Percentiles rank a stretch among this genome's conserved stretches.
phyloP scores from a whole-genome alignment of 2,888 invertebrate species.

The Polyommatus icarus region DNA sequence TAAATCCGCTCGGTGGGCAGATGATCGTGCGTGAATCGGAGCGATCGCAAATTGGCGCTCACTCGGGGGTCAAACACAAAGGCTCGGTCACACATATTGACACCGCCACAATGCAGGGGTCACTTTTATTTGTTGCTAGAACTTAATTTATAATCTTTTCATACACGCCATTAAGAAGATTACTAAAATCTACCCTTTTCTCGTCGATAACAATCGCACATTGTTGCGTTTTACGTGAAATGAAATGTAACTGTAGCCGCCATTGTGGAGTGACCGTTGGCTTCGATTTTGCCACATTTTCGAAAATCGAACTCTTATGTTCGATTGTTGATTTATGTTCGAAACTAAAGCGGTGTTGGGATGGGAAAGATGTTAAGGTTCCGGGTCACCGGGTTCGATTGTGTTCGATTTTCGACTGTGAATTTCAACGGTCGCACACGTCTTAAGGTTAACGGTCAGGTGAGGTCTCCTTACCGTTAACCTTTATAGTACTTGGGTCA shows the following conservation, averaged over 20 bases:
- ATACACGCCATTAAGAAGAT: conserved; percentile 80
- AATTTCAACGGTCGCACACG: conserved; percentile 72
- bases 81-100: conserved; percentile 79
- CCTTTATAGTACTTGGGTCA: neutral
- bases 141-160: conserved; percentile 82
- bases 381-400: conserved; percentile 70
- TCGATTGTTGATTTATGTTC: conserved; percentile 75
- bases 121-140: conserved; percentile 80
- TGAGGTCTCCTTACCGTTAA: conserved; percentile 12
- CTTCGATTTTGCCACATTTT: conserved; percentile 73
- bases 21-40: conserved; percentile 66
- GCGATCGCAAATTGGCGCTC: conserved; percentile 73
- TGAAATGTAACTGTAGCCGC: conserved; percentile 69
- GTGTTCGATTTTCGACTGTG: conserved; percentile 50
- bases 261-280: conserved; percentile 68
- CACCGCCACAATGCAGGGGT: conserved; percentile 78
- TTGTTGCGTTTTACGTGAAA: conserved; percentile 74
- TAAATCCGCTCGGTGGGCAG: conserved; percentile 54
- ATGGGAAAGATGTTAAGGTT: conserved; percentile 64
- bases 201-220: conserved; percentile 74
- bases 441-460: conserved; percentile 69
- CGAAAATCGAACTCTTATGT: conserved; percentile 63
- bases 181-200: conserved; percentile 79
- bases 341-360: conserved; percentile 47
- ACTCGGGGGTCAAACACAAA: conserved; percentile 76